These are phyloP conservation scores for Malacoraja senta DNA, from an alignment of 2,797 vertebrate genomes.

Conservation along the genomic window DNA sequence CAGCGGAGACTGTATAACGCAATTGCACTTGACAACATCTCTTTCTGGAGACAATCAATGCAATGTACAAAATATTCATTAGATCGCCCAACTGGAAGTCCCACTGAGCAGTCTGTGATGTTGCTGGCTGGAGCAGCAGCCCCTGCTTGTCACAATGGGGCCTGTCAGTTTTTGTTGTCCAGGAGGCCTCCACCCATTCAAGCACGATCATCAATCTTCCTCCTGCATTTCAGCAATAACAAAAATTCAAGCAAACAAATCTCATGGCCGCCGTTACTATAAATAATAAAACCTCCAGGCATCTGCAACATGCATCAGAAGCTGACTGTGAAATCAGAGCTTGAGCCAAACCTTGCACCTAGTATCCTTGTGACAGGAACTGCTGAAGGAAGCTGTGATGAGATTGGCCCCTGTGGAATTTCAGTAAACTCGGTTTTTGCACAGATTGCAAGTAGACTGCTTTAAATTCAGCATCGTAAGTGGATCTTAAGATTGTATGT, in stretches of 20 bases:
- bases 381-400: neutral
- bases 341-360: neutral
- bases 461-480: neutral
- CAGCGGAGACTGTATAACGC: slow-evolving; percentile 30
- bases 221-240: neutral
- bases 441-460: neutral
- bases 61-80: slow-evolving; percentile 39
- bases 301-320: neutral
- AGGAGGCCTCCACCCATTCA: neutral
- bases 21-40: slow-evolving; percentile 44
- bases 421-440: neutral
- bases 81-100: slow-evolving; percentile 42
- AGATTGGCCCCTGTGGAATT: neutral
- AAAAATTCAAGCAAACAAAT: slow-evolving; percentile 19
- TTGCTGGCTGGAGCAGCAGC: neutral
- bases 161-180: neutral
- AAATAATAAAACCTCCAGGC: neutral
- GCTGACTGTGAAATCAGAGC: neutral
- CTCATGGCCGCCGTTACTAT: neutral
- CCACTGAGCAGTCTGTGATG: neutral
- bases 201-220: neutral
- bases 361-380: neutral
- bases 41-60: slow-evolving; percentile 43
- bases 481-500: neutral
- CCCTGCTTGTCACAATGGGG: neutral